Evolutionary conservation across 2,888 invertebrate species (phyloP).

Genomic region (Euspilapteryx auroguttella): DNA sequence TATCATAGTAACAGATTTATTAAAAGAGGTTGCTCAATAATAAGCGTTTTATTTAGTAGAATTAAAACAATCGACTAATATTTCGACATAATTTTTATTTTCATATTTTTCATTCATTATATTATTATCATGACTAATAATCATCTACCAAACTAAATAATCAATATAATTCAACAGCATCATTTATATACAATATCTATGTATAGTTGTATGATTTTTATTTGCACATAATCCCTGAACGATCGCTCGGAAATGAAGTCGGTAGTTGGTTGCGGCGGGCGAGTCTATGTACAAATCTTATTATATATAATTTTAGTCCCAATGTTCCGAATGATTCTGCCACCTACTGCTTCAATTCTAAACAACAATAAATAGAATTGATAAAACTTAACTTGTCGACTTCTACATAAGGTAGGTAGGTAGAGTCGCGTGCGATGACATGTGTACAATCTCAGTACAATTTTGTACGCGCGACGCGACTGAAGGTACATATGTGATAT

Average conservation of each 20-base stretch:
- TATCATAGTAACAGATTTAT: conserved; percentile 49
- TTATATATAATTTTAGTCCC: conserved; percentile 56
- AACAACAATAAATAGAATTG: conserved; percentile 32
- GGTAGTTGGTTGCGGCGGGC: no score
- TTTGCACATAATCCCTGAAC: no score
- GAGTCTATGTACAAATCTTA: conserved; percentile 58
- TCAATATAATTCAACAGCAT: conserved; percentile 56
- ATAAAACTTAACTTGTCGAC: conserved; percentile 30
- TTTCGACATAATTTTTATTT: conserved; percentile 58
- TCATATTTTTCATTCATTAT: conserved; percentile 38
- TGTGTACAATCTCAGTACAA: no score
- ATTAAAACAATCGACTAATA: conserved; percentile 12
- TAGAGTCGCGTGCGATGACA: no score
- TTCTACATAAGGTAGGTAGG: no score
- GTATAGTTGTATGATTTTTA: no score
- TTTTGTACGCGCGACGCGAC: no score
- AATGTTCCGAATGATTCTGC: conserved; percentile 41
- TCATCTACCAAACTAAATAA: conserved; percentile 59
- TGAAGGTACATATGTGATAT: no score
- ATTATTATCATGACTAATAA: conserved; percentile 55
- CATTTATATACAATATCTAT: conserved; percentile 58
- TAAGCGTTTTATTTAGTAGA: conserved; percentile 13
- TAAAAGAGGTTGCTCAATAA: conserved; percentile 55
- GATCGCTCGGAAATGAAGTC: no score
- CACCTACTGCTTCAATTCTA: conserved; percentile 9